Conservation (phyloP, 2,113 vertebrate genomes). For the Bothrops jararaca region DNA sequence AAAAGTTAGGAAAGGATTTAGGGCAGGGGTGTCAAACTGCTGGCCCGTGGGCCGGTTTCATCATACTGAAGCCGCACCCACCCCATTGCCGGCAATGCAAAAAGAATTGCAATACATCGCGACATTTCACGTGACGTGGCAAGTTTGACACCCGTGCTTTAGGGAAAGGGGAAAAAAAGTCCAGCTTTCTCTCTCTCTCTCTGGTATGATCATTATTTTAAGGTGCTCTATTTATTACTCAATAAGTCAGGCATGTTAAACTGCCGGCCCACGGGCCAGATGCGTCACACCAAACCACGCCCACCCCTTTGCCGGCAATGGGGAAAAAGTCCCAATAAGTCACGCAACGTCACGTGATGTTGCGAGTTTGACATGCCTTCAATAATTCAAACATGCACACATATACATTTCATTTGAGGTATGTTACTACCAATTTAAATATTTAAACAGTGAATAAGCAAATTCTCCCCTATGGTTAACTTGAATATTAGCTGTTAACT, state of each 20-base stretch:
- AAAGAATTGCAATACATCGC: too few relatives aligned
- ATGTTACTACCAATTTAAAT: background rate
- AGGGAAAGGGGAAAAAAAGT: background rate
- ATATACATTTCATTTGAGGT: background rate
- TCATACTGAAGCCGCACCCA: too few relatives aligned
- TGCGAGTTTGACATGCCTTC: too few relatives aligned
- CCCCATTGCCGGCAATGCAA: too few relatives aligned
- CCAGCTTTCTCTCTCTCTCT: conserved; percentile 21
- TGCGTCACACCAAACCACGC: too few relatives aligned
- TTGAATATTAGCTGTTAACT: background rate
- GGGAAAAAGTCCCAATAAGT: too few relatives aligned
- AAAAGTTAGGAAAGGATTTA: conserved; percentile 21
- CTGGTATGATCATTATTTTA: background rate
- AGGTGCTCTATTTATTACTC: background rate
- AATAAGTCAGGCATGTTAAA: background rate
- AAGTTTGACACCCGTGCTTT: too few relatives aligned
- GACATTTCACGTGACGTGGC: too few relatives aligned
- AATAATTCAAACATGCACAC: background rate
- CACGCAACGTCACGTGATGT: too few relatives aligned
- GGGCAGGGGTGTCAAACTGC: background rate
- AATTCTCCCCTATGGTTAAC: background rate
- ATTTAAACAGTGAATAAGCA: background rate
- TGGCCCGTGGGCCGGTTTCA: too few relatives aligned
- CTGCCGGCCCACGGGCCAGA: too few relatives aligned
- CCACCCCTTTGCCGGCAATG: too few relatives aligned